Evolutionary conservation across 2,797 vertebrate genomes (phyloP), one percentile per base, ranked within the genome.

Genomic region (Tympanoctomys barrerae): DNA sequence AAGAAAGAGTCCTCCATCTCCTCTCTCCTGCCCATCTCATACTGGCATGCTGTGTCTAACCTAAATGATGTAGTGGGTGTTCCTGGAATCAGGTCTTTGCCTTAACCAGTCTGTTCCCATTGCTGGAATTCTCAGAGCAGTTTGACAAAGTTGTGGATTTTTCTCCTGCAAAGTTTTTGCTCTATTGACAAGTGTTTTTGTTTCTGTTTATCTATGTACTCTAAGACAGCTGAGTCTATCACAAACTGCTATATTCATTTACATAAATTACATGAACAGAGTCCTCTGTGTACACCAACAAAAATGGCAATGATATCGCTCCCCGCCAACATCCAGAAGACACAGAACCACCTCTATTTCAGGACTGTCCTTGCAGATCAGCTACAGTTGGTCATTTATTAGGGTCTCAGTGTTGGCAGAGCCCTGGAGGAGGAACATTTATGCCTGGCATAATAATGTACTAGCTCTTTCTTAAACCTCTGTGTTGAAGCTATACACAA

Each of bases 201-300:
- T 93, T 95, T 68, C 64, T 62, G 6, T 87, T 91, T 96, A 85
- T 94, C 75, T 80, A 0, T 88, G 18, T 42, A 52, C 75, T 83
- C 84, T 83, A 81, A 94, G 75, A 94, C 95, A 97, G 90, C 94
- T 89, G 90, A 91, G 85, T 92, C 57, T 52, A 90, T 94, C 90
- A 81, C 94, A 93, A 77, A 93, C 90, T 94, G 75, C 90, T 66
- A 77, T 87, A 85, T 97, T 96, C 71, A 95, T 97, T 97, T 96
- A 64, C 96, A 97, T 96, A 85, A 97, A 95, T 95, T 95, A 86
- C 24, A 57, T 59, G 42, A 82, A 97, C 95, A 97, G 94, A 97
- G 86, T 90, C 75, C 84, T 89, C 96, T 96, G 28, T 98, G 93
- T 96, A 7, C 18, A 86, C 94, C 79, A 92, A 92, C 11, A 95